Conservation (phyloP, 2,888 invertebrate species). For the Synergus japonicus region DNA sequence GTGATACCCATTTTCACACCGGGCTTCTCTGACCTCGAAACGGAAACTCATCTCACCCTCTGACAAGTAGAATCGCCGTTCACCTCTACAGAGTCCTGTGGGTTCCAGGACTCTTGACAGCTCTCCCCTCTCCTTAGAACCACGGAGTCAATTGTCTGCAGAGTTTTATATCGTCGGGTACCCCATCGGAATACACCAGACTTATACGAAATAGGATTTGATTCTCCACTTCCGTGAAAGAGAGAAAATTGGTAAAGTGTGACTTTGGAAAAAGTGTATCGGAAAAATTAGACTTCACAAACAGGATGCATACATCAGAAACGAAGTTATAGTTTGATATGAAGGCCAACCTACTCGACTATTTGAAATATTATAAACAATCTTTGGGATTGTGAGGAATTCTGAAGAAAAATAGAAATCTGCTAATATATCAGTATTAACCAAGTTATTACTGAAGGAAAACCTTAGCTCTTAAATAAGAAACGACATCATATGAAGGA, state of each 20-base stretch:
- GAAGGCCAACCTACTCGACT: too few species aligned
- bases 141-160: constrained; percentile 31
- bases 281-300: background rate
- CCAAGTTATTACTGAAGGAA: too few species aligned
- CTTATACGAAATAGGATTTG: constrained; percentile 17
- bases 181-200: background rate
- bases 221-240: constrained; percentile 3
- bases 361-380: too few species aligned
- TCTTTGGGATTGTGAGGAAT: too few species aligned
- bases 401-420: too few species aligned
- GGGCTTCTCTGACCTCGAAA: constrained; percentile 47
- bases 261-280: background rate
- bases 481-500: too few species aligned
- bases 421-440: too few species aligned
- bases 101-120: constrained; percentile 32
- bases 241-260: background rate
- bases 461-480: too few species aligned
- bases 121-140: background rate
- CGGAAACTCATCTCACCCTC: background rate
- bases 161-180: constrained; percentile 13
- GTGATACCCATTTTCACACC: constrained; percentile 52
- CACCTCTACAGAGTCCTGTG: background rate
- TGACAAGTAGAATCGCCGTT: constrained; percentile 6
- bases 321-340: background rate
- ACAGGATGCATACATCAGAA: background rate